These are phyloP conservation scores for Griposia aprilina DNA, from an alignment of 2,888 invertebrate genomes.

Conservation along the genomic window DNA sequence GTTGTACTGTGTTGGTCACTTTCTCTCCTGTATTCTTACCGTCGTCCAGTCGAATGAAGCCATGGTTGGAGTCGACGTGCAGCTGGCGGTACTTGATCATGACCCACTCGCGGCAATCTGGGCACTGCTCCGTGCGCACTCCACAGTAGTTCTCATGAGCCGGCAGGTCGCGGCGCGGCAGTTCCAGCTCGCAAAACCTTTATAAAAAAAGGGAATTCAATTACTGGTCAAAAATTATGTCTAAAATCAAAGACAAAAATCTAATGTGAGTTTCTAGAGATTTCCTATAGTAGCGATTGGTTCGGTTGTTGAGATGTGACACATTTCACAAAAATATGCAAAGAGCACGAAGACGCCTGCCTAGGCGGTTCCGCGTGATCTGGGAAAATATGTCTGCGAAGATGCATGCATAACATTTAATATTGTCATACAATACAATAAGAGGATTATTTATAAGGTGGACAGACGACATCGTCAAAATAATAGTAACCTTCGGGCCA, in stretches of 20 bases:
- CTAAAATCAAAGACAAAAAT: background rate
- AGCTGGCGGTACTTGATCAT: conserved; percentile 93
- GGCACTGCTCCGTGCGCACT: conserved; percentile 92
- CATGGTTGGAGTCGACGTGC: conserved; percentile 92
- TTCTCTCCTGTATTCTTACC: conserved; percentile 78
- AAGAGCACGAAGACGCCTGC: no score
- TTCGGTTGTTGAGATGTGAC: background rate
- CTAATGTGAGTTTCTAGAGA: background rate
- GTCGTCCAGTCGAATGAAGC: conserved; percentile 91
- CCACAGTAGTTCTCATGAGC: conserved; percentile 93
- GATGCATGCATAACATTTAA: no score
- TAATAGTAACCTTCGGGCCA: no score
- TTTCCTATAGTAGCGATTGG: background rate
- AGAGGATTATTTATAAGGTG: no score
- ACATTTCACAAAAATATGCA: background rate
- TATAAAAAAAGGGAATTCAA: background rate
- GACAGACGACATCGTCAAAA: no score
- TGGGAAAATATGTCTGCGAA: background rate
- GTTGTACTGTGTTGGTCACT: background rate
- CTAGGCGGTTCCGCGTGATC: no score
- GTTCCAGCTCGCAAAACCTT: conserved; percentile 91
- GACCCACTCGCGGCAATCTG: conserved; percentile 92
- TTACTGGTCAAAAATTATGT: background rate
- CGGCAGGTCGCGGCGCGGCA: conserved; percentile 90
- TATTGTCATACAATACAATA: no score